Conservation (phyloP, 2,113 vertebrate genomes). For the Cyanoliseus patagonus region DNA sequence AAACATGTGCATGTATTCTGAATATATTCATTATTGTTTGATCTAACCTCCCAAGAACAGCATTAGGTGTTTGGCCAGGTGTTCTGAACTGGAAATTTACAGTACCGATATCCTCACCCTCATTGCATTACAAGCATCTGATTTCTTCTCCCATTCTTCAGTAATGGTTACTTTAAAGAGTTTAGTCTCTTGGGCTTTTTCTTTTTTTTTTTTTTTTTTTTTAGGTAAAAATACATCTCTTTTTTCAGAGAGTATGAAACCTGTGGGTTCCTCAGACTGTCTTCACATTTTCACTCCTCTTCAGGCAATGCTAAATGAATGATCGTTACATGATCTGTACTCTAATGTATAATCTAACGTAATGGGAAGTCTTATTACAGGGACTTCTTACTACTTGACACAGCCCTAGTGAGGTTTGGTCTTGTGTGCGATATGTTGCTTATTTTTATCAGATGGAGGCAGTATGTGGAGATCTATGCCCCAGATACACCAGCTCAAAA, state of each 20-base stretch:
- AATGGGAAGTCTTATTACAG: neutral
- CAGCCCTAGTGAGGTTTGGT: neutral
- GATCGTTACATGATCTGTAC: neutral
- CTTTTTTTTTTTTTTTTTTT: neutral
- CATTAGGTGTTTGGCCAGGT: neutral
- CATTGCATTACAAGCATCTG: neutral
- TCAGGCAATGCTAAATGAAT: neutral
- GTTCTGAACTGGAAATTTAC: neutral
- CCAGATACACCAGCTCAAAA: too few species aligned
- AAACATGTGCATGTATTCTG: neutral
- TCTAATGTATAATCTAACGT: neutral
- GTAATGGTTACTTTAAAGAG: neutral
- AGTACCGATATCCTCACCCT: neutral
- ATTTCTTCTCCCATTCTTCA: neutral
- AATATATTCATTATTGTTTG: neutral
- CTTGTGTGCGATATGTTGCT: neutral
- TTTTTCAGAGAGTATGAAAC: neutral
- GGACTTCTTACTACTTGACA: neutral
- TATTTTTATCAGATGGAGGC: neutral
- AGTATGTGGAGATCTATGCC: neutral
- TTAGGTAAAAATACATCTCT: neutral
- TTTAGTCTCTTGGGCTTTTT: neutral
- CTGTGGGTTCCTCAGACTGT: neutral
- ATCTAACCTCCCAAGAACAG: neutral
- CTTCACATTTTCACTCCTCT: neutral